Percentiles rank a stretch among this genome's conserved stretches.
Conservation (phyloP, 2,888 invertebrate genomes). For the Linhomoeus sp. region DNA sequence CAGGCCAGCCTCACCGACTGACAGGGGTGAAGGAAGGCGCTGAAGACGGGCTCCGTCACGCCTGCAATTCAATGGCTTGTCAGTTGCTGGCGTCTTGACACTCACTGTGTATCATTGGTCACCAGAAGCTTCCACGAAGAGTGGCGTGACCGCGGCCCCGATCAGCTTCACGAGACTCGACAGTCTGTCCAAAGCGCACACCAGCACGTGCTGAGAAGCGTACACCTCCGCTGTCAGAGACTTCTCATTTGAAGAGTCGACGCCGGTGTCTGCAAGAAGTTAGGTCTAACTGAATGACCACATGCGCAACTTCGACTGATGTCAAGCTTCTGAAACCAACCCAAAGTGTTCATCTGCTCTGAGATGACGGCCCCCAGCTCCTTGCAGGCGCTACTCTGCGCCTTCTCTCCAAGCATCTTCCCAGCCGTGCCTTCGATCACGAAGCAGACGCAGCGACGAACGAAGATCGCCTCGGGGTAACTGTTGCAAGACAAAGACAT, state of each 20-base stretch:
- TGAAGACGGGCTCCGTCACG: conserved; percentile 52
- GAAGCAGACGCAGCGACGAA: conserved; percentile 87
- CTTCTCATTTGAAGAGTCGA: conserved; percentile 20
- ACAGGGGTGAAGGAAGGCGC: conserved; percentile 78
- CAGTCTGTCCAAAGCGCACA: conserved; percentile 81
- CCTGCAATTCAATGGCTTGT: too few species aligned
- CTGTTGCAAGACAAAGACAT: too few species aligned
- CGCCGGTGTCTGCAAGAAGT: background rate
- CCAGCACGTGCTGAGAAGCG: conserved; percentile 68
- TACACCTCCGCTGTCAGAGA: conserved; percentile 58
- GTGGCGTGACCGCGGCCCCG: conserved; percentile 78
- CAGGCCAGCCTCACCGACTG: conserved; percentile 77
- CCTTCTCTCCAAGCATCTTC: conserved; percentile 84
- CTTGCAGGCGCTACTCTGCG: conserved; percentile 73
- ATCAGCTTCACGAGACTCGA: conserved; percentile 68
- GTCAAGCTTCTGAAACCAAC: too few species aligned
- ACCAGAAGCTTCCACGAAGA: conserved; percentile 61
- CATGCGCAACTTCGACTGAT: too few species aligned
- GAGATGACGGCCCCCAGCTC: conserved; percentile 74
- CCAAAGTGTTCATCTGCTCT: conserved; percentile 80
- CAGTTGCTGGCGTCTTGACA: too few species aligned
- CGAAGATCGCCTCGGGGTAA: conserved; percentile 86
- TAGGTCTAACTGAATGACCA: too few species aligned
- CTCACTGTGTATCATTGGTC: background rate
- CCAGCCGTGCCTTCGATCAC: conserved; percentile 75